phyloP scores from a whole-genome alignment of 2,797 vertebrate species.

The Scomberomorus guttatus region DNA sequence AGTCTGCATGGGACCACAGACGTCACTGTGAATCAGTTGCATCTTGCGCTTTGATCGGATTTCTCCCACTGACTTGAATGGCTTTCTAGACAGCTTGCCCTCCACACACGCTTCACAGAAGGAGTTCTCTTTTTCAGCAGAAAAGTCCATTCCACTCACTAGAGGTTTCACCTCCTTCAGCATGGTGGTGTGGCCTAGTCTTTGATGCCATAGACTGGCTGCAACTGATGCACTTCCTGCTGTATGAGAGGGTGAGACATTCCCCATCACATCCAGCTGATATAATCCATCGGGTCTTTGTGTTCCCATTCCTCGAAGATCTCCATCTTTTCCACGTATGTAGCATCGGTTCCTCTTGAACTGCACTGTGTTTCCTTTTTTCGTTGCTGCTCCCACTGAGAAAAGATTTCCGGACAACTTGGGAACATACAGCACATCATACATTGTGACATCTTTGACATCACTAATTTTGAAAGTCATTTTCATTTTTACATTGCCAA shows the following conservation, averaged over 20 bases:
- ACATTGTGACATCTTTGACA: constrained; percentile 53
- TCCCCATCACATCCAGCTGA: constrained; percentile 49
- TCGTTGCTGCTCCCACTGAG: constrained; percentile 61
- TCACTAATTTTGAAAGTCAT: constrained; percentile 43
- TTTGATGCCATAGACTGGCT: constrained; percentile 56
- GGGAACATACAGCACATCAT: no score
- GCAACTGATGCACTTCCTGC: constrained; percentile 52
- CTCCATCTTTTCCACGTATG: constrained; percentile 46
- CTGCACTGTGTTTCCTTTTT: constrained; percentile 50
- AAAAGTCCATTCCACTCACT: constrained; percentile 39
- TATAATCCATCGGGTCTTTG: constrained; percentile 54
- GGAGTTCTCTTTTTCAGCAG: no score
- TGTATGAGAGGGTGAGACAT: constrained; percentile 20
- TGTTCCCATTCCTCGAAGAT: constrained; percentile 53
- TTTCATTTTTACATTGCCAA: constrained; percentile 37
- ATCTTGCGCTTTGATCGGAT: constrained; percentile 43
- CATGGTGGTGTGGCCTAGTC: constrained; percentile 46
- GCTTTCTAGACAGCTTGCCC: constrained; percentile 34
- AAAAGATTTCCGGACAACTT: constrained; percentile 61
- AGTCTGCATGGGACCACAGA: no score
- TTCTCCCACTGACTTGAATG: constrained; percentile 43
- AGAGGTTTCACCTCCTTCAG: constrained; percentile 46
- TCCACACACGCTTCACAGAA: constrained; percentile 56
- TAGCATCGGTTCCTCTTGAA: constrained; percentile 59
- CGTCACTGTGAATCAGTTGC: constrained; percentile 55